Conservation (phyloP, 2,113 vertebrate species). For the Hemichromis elongatus region DNA sequence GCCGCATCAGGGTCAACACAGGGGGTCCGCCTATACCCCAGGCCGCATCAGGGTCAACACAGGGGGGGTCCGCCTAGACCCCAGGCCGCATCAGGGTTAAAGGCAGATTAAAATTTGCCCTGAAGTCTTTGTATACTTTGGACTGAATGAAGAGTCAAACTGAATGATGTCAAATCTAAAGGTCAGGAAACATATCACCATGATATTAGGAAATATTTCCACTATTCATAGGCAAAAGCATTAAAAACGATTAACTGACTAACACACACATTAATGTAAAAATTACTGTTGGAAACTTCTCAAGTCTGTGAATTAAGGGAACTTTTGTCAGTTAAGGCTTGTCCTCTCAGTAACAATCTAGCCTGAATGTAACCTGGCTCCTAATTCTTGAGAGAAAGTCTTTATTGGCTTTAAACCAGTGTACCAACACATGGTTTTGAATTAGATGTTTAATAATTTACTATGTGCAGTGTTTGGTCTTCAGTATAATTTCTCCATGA, state of each 20-base stretch:
- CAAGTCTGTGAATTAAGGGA: neutral
- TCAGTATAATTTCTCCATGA: neutral
- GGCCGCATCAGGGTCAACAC: too few relatives aligned
- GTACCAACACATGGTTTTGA: neutral
- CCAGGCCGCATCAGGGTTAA: too few relatives aligned
- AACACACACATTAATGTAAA: neutral
- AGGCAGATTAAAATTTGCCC: neutral
- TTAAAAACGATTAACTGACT: neutral
- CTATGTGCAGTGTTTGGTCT: neutral
- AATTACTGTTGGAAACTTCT: neutral
- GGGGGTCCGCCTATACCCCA: too few relatives aligned
- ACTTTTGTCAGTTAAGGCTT: neutral
- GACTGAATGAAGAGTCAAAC: neutral
- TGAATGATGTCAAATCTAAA: neutral
- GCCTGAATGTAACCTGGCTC: neutral
- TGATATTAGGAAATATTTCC: constrained; percentile 3
- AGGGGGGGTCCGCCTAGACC: too few relatives aligned
- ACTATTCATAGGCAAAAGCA: neutral
- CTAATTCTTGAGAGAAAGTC: neutral
- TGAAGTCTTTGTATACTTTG: neutral
- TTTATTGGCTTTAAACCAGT: neutral
- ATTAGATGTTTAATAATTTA: neutral
- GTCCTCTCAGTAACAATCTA: neutral
- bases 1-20: too few relatives aligned
- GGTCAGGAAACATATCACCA: constrained; percentile 1